Evolutionary conservation across 2,888 invertebrate species (phyloP).

Genomic region (Parapristionchus giblindavisi): DNA sequence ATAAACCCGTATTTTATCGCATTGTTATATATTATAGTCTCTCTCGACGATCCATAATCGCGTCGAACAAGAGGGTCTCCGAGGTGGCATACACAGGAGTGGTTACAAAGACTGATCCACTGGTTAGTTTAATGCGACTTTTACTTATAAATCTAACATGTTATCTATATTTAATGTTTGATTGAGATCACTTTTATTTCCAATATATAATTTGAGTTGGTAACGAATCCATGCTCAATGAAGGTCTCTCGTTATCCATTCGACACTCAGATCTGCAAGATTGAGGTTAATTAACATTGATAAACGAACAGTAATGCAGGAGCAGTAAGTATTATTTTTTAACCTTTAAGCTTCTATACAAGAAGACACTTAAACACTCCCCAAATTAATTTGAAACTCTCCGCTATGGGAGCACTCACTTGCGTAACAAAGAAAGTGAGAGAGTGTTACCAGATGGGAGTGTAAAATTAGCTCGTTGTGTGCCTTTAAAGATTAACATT

Average conservation of each 20-base stretch:
- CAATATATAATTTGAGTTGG: neutral
- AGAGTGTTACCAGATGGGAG: no score
- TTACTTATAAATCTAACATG: neutral
- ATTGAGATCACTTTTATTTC: neutral
- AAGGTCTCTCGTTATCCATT: constrained; percentile 12
- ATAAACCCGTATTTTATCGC: neutral
- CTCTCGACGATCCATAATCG: constrained; percentile 8
- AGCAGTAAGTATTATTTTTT: no score
- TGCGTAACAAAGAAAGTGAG: no score
- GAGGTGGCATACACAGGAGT: constrained; percentile 2
- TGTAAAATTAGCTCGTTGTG: neutral
- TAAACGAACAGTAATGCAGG: no score
- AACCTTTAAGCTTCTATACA: no score
- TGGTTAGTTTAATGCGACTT: no score
- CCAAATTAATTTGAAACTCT: no score
- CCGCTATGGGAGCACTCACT: no score
- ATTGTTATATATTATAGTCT: neutral
- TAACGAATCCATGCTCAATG: constrained; percentile 15
- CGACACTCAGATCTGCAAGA: constrained; percentile 17
- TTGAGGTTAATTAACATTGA: neutral
- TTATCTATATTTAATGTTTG: neutral
- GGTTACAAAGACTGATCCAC: constrained; percentile 14
- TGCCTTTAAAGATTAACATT: neutral
- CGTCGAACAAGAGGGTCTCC: constrained; percentile 8
- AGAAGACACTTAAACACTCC: no score